Evolutionary conservation across 2,113 vertebrate species (phyloP).

Genomic region (Cephalopholis sonnerati): DNA sequence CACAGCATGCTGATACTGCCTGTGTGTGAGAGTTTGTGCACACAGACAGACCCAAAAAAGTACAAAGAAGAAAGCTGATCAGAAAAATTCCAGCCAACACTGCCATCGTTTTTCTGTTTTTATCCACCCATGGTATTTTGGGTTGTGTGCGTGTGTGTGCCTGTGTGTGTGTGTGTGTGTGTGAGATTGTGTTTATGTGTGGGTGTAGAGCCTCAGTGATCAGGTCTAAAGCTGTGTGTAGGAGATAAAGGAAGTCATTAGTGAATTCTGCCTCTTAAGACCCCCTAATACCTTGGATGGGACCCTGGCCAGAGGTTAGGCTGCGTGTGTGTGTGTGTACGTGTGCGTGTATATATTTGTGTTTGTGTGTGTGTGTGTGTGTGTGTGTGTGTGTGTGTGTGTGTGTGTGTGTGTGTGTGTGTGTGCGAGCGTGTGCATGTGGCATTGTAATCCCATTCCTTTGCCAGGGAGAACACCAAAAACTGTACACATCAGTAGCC

Average conservation of each 20-base stretch:
- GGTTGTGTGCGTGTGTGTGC: slow-evolving; percentile 4
- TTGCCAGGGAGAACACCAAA: slow-evolving; percentile 42
- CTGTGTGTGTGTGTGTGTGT: not conserved
- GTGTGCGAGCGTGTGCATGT: not conserved
- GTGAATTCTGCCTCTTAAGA: slow-evolving; percentile 81
- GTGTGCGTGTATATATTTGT: not conserved
- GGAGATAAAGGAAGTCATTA: slow-evolving; percentile 82
- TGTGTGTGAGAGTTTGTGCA: not conserved
- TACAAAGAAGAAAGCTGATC: slow-evolving; percentile 21
- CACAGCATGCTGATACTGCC: not conserved
- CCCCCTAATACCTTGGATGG: slow-evolving; percentile 77
- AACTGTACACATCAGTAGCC: slow-evolving; percentile 53
- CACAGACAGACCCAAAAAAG: not conserved
- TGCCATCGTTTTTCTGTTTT: slow-evolving; percentile 21
- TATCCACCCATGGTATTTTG: slow-evolving; percentile 42
- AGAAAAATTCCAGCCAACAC: slow-evolving; percentile 27
- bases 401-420: slow-evolving; percentile 7
- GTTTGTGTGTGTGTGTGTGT: not conserved
- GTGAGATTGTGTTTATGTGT: slow-evolving; percentile 11
- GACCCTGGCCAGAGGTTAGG: slow-evolving; percentile 76
- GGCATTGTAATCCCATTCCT: slow-evolving; percentile 45
- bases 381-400: slow-evolving; percentile 14
- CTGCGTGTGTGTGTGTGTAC: slow-evolving; percentile 19
- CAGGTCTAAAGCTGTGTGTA: slow-evolving; percentile 79
- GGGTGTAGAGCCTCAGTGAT: slow-evolving; percentile 67